phyloP scores from a whole-genome alignment of 2,113 vertebrate genomes.

The Seriola rivoliana region DNA sequence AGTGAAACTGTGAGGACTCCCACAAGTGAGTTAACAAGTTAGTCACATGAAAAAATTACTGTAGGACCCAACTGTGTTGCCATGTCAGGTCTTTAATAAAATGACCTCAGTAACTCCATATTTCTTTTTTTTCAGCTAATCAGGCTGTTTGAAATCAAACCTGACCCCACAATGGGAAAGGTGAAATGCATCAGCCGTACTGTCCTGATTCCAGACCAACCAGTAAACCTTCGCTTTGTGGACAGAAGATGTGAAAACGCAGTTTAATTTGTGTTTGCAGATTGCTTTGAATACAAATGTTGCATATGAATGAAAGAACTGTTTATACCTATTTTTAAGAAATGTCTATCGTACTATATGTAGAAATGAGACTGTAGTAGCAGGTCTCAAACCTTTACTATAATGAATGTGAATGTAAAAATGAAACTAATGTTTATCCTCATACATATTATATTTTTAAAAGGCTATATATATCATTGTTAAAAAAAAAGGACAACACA shows the following conservation, averaged over 20 bases:
- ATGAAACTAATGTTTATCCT: no score
- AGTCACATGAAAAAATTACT: not conserved
- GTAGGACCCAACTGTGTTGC: no score
- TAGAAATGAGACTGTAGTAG: not conserved
- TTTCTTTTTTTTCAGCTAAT: conserved; percentile 73
- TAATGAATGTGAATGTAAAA: not conserved
- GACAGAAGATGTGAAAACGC: conserved; percentile 55
- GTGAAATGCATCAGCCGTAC: conserved; percentile 75
- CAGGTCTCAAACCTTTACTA: not conserved
- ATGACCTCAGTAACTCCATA: not conserved
- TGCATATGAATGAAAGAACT: not conserved
- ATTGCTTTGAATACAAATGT: not conserved
- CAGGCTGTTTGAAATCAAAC: conserved; percentile 80
- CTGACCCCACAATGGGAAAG: conserved; percentile 73
- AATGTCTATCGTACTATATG: no score
- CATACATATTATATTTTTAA: not conserved
- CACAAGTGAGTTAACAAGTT: no score
- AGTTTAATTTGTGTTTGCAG: conserved; percentile 6
- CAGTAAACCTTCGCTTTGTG: conserved; percentile 79
- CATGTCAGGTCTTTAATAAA: no score
- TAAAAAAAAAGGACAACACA: no score
- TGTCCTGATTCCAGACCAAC: conserved; percentile 79
- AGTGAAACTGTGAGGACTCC: not conserved
- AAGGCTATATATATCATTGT: no score
- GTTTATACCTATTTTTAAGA: not conserved